Base-by-base conservation (phyloP, 2,113 vertebrate species). In the Salvelinus namaycush region DNA sequence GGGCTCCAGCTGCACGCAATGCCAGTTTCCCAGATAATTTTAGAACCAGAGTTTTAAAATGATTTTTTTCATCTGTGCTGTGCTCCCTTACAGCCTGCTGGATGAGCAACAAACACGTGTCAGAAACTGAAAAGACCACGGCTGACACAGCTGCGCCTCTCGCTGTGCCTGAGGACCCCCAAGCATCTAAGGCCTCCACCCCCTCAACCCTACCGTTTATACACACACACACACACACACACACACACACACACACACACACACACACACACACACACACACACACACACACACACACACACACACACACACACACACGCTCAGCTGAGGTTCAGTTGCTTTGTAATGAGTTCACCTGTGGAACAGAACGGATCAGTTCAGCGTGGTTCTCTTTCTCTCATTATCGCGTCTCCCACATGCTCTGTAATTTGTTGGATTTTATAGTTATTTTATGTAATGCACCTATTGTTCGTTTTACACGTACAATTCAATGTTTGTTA, bases 141-240 rank as follows among this genome's bases (percentile, higher is more conserved):
- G 4, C 5, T 49, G 48, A 51, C 48, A 22, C 69, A 71, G 69
- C 69, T 71, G 69, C 9, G 48, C 48, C 48, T 71, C 69, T 18
- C 44, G 5, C 44, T 54, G 48, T 71, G 69, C 69, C 26, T 1
- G 18, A 34, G 16, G 67, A 29, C 39, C 67, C 26, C 18, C 26
- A 4, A 31, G 1, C 26, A 13, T 5, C 26, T 4, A 24, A 67
- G 2, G 26, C 26, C 6, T 1, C 22, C 27, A 67, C 3, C 27
- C 27, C 27, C 67, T 9, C 67, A 29, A 13, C 48, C 24, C 44
- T 9, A 44, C 20, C 13, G 2, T 9, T 27, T 49, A 71, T 24
- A 57, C 24, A 24, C 12, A 54, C 44, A 34, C 31, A 34, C 31
- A 34, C 31, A 31, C 31, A 31, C 31, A 31, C 31, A 31, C 31